Base-by-base conservation (phyloP, 1,140 invertebrate species). In the Drosophila miranda region DNA sequence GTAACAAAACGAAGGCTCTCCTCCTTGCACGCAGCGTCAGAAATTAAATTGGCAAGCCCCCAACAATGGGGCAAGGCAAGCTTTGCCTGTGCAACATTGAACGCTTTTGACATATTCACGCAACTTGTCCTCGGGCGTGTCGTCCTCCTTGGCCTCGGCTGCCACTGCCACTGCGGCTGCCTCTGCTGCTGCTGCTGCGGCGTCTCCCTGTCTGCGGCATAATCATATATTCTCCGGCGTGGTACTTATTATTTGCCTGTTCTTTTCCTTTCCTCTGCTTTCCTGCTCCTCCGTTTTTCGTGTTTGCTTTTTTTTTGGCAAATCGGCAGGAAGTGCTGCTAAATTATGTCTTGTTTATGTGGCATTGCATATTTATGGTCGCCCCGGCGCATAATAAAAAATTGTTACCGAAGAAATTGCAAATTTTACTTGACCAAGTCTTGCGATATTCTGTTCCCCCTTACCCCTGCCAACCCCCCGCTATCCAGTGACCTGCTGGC, bases 291-390 rank as follows among this genome's bases (percentile, higher is more conserved):
- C 2, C 30, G 0, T 3, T 34, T 34, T 13, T 9, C 9, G 11
- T 19, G 2, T 21, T 11, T 49, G 34, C 19, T 52, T 54, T 63
- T 78, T 63, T 83, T 88, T 88, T 83, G 83, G 84, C 79, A 88
- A 89, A 80, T 83, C 76, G 75, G 83, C 84, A 83, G 79, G 83
- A 88, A 88, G 79, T 66, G 49, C 81, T 68, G 67, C 78, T 88
- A 88, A 88, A 88, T 88, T 88, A 88, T 88, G 83, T 88, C 78
- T 88, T 88, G 83, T 88, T 88, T 88, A 88, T 88, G 78, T 88
- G 84, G 76, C 82, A 87, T 58, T 78, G 82, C 81, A 84, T 84
- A 84, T 84, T 84, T 84, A 84, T 84, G 81, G 51, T 79, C 81
- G 48, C 64, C 48, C 50, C 81, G 81, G 58, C 60, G 73, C 60